Base-by-base conservation (phyloP, 2,797 vertebrate species). In the Microcaecilia unicolor region DNA sequence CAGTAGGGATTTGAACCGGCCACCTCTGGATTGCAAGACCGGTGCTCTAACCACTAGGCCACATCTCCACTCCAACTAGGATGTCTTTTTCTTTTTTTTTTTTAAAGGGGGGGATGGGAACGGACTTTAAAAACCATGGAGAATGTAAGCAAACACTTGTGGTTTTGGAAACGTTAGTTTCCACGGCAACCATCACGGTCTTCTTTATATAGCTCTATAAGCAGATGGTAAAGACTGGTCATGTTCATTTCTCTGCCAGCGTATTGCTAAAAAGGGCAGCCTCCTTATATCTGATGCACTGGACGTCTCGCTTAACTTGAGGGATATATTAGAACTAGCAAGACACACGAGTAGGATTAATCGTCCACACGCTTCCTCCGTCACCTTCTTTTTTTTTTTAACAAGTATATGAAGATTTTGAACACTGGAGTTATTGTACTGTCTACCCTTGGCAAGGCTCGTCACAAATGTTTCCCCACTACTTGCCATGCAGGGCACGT, bases 141-240 rank as follows among this genome's bases (percentile, higher is more conserved):
- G 60, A 73, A 74, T 78, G 78, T 70, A 72, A 79, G 72, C 68
- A 81, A 82, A 78, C 59, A 81, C 49, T 81, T 43, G 47, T 62
- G 71, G 73, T 71, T 77, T 77, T 67, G 67, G 70, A 75, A 82
- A 76, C 70, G 76, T 57, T 67, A 57, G 76, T 84, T 79, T 67
- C 82, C 58, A 71, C 51, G 58, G 63, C 61, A 80, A 85, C 80
- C 55, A 72, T 69, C 56, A 67, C 68, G 70, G 67, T 70, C 66
- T 63, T 77, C 78, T 83, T 83, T 85, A 80, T 81, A 82, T 84
- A 85, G 82, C 72, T 71, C 77, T 75, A 79, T 84, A 84, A 84
- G 78, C 82, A 86, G 80, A 85, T 83, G 82, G 81, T 74, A 80
- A 76, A 81, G 71, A 76, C 70, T 41, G 38, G 75, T 78, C 77